These are phyloP conservation scores for Dendrolimus houi DNA, from an alignment of 2,888 invertebrate species.

Conservation along the genomic window DNA sequence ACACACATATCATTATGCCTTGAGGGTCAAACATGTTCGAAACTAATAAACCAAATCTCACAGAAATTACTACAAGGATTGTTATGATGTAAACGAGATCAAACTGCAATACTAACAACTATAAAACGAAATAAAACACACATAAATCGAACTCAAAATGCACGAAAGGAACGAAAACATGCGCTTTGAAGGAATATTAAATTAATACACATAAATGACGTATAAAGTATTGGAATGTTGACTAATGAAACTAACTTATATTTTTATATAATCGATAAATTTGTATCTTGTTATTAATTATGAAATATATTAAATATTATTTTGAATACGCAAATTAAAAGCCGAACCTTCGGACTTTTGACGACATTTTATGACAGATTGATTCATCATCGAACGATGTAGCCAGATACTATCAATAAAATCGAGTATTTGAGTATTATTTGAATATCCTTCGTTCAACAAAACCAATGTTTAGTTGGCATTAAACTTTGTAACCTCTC, in stretches of 20 bases:
- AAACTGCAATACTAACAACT: not conserved
- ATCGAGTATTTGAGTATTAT: no score
- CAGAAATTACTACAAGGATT: slow-evolving; percentile 4
- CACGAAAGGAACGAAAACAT: slow-evolving; percentile 3
- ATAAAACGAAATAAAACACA: not conserved
- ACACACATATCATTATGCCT: slow-evolving; percentile 41
- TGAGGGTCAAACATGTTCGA: slow-evolving; percentile 31
- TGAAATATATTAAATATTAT: not conserved
- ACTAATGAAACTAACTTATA: not conserved
- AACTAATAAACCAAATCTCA: slow-evolving; percentile 7
- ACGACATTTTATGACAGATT: slow-evolving; percentile 19
- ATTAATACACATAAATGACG: slow-evolving; percentile 9
- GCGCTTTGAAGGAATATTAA: slow-evolving; percentile 4
- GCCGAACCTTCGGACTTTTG: slow-evolving; percentile 37
- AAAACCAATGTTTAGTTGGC: no score
- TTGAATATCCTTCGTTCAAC: no score
- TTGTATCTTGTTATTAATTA: no score
- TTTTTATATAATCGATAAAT: not conserved
- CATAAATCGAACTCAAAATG: not conserved
- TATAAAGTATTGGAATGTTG: not conserved
- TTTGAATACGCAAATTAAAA: slow-evolving; percentile 13
- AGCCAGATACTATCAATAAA: no score
- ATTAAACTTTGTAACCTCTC: no score
- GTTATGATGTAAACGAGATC: not conserved
- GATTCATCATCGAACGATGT: no score